Base-by-base conservation (phyloP, 2,113 vertebrate species). In the Herpetotheres cachinnans region DNA sequence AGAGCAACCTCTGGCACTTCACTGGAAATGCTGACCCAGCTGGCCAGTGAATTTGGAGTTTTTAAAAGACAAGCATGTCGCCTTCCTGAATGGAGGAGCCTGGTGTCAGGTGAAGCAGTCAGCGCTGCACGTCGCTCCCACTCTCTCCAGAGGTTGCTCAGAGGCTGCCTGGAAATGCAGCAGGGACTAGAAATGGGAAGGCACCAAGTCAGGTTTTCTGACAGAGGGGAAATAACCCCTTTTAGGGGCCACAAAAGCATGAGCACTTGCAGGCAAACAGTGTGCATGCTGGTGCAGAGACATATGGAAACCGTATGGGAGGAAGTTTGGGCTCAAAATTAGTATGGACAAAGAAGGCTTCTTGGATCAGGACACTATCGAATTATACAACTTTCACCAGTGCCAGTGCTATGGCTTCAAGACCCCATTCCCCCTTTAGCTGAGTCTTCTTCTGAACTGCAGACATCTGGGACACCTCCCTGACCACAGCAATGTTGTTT, bases 41-140 rank as follows among this genome's bases (percentile, higher is more conserved):
- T 50, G 66, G 10, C 11, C 50, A 54, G 25, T 32, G 66, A 59
- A 38, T 77, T 26, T 77, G 18, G 25, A 42, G 36, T 15, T 82
- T 73, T 76, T 65, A 44, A 55, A 85, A 63, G 49, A 73, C 0
- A 0, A 36, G 36, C 40, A 29, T 6, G 15, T 69, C 63, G 73
- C 38, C 30, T 24, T 80, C 29, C 36, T 49, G 36, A 61, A 52
- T 1, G 5, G 42, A 69, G 61, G 4, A 81, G 69, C 20, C 42
- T 67, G 38, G 34, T 78, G 69, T 34, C 70, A 87, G 70, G 30
- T 26, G 42, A 71, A 90, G 82, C 25, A 85, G 29, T 8, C 46
- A 72, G 49, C 0, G 3, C 56, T 87, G 59, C 25, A 66, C 0
- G 0, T 38, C 42, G 30, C 24, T 90, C 34, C 71, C 0, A 0